A percentile compares a stretch with the other conserved stretches of the same genome.
These are phyloP conservation scores for Calyptomena viridis DNA, from an alignment of 2,113 vertebrate species.

Conservation along the genomic window DNA sequence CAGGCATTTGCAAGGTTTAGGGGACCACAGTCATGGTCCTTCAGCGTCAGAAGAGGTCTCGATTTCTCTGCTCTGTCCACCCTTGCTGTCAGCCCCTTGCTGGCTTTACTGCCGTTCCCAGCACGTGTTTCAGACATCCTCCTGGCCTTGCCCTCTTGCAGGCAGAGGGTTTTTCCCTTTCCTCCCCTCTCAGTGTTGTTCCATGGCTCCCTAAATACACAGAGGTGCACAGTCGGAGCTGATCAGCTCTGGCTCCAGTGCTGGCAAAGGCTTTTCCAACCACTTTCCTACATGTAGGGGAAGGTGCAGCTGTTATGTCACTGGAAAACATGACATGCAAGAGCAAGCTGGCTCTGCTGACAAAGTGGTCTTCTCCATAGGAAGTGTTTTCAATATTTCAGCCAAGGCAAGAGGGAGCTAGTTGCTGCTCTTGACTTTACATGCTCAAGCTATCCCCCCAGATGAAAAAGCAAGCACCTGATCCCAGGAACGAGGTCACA, in stretches of 20 bases:
- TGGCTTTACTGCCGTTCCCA: background rate
- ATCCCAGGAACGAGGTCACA: background rate
- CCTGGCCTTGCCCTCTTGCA: background rate
- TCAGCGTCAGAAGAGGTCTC: background rate
- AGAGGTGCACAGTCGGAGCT: background rate
- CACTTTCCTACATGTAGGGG: background rate
- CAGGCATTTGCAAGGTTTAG: background rate
- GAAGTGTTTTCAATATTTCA: background rate
- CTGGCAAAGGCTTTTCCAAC: background rate
- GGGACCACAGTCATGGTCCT: background rate
- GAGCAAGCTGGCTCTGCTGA: background rate
- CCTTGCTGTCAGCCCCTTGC: background rate
- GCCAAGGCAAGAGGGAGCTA: background rate
- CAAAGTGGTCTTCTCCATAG: background rate
- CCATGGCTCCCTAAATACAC: background rate
- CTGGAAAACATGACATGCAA: background rate
- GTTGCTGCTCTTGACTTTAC: background rate
- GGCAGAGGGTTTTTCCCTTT: background rate
- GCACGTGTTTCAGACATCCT: background rate
- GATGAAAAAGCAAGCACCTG: background rate
- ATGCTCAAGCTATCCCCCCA: background rate
- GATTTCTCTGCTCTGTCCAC: background rate
- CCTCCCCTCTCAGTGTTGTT: fast-evolving
- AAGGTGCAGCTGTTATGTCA: background rate
- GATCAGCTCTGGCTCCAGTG: background rate